Evolutionary conservation across 2,113 vertebrate genomes (phyloP), one percentile per base, ranked within the genome.

Genomic region (Malurus elegans): DNA sequence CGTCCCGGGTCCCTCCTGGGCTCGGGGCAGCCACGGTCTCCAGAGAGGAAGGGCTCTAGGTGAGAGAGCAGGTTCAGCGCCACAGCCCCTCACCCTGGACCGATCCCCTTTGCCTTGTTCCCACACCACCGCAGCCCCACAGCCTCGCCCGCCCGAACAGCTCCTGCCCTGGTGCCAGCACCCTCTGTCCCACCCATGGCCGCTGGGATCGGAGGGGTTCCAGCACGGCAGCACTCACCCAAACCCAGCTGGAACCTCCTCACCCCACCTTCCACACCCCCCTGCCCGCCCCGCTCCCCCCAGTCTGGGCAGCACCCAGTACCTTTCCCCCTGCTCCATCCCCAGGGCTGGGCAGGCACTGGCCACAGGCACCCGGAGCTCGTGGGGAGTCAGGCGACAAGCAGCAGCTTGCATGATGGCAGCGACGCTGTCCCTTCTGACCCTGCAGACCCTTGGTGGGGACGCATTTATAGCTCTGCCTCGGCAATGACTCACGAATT

Each of bases 21-120:
- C 61, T 58, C 34, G 92, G 57, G 95, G 88, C 51, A 98, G 91
- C 98, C 98, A 99, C 1, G 98, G 98, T 95, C 98, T 98, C 98
- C 98, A 99, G 60, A 98, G 95, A n/a, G 86, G 88, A 31, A 78
- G 18, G 65, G 62, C 53, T 76, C 98, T 98, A 82, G 57, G 56
- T 74, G 14, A 10, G 25, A 93, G 36, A 72, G 67, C 18, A 79
- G n/a, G 65, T 44, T 88, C 29, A 75, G 32, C 3, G 0, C 1
- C 0, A 40, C 1, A 5, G 29, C 24, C 4, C 0, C 44, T 14
- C 50, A 3, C 12, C 38, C 67, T 23, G 47, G 9, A 79, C 34
- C 0, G 0, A n/a, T 45, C 6, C 42, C 6, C 29, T 10, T 20
- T 36, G 57, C 71, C 40, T 34, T 29, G 60, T 9, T 12, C 4